Conservation (phyloP, 1,140 invertebrate genomes). For the Brachionus calyciflorus region DNA sequence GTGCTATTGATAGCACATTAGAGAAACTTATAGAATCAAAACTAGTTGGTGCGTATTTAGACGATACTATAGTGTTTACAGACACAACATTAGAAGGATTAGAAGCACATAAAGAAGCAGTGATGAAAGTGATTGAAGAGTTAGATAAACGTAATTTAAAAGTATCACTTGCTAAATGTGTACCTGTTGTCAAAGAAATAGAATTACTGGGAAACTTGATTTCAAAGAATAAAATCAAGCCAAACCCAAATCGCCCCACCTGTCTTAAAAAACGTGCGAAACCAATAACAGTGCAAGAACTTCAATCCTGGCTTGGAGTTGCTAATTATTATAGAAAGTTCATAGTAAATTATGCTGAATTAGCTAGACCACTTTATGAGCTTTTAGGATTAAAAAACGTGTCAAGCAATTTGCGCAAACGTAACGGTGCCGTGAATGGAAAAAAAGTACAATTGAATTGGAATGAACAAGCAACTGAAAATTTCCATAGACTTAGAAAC, state of each 20-base stretch:
- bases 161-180: background rate
- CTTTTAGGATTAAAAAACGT: background rate
- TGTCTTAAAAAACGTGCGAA: background rate
- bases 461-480: too few relatives aligned
- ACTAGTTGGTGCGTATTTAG: background rate
- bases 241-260: background rate
- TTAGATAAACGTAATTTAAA: too few relatives aligned
- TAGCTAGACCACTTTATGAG: background rate
- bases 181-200: background rate
- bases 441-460: too few relatives aligned
- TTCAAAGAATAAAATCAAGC: background rate
- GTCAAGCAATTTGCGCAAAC: background rate
- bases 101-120: too few relatives aligned
- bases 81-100: too few relatives aligned
- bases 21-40: too few relatives aligned
- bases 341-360: background rate
- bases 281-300: conserved; percentile 52
- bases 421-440: too few relatives aligned
- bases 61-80: background rate
- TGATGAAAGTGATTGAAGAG: too few relatives aligned
- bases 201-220: background rate
- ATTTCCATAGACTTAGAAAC: too few relatives aligned
- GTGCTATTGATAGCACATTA: conserved; percentile 16
- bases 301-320: conserved; percentile 54
- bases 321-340: background rate